Base-by-base conservation (phyloP, 1,140 invertebrate genomes). In the Branchinecta lindahli region DNA sequence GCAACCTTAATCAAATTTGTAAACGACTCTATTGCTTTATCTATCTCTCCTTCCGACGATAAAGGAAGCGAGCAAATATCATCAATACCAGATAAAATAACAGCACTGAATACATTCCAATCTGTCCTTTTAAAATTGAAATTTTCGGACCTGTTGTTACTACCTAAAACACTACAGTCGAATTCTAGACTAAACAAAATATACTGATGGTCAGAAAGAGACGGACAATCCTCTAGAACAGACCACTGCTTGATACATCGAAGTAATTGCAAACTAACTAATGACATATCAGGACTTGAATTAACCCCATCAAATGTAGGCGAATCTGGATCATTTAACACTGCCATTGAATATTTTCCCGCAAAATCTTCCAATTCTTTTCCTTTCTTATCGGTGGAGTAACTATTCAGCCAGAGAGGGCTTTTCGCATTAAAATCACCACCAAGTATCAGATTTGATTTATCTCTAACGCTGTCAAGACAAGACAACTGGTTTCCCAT, bases 401-500 rank as follows among this genome's bases (percentile, higher is more conserved):
- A 9, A n/a, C n/a, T 52, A 52, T 9, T 9, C n/a, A 52, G 47
- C 47, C 47, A 52, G n/a, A 52, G 47, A 9, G 47, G 47, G 47
- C 47, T 52, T n/a, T 52, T 52, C n/a, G 47, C n/a, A 52, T 52
- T 52, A 52, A 52, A 52, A n/a, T 52, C 47, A 52, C 47, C 47
- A 52, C 47, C 47, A n/a, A 52, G n/a, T n/a, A n/a, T n/a, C n/a
- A n/a, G n/a, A n/a, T n/a, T n/a, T n/a, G n/a, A n/a, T n/a, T n/a
- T n/a, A n/a, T n/a, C n/a, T n/a, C n/a, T n/a, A n/a, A n/a, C n/a
- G n/a, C n/a, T n/a, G n/a, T n/a, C n/a, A n/a, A n/a, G n/a, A n/a
- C n/a, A n/a, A n/a, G n/a, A n/a, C n/a, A n/a, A n/a, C n/a, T n/a
- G n/a, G n/a, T n/a, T n/a, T n/a, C n/a, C n/a, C n/a, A n/a, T n/a